Percentiles rank a stretch among this genome's conserved stretches.
Conservation (phyloP, 1,140 invertebrate species). For the Phymastichus coffea region DNA sequence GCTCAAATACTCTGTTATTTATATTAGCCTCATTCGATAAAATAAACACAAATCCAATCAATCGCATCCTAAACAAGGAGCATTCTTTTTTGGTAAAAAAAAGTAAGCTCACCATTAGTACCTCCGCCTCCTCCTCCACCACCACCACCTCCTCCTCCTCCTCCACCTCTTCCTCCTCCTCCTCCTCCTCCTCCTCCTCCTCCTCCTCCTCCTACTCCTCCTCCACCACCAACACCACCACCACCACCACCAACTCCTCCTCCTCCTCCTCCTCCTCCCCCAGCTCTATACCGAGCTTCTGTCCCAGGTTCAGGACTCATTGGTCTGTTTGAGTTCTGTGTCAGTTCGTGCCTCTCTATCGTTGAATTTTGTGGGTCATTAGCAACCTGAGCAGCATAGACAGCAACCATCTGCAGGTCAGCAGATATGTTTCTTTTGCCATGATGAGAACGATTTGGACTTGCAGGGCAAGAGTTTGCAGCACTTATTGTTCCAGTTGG, state of each 20-base stretch:
- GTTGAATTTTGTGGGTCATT: constrained; percentile 46
- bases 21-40: too few species aligned
- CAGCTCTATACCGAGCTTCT: constrained; percentile 42
- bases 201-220: too few species aligned
- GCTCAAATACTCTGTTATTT: too few species aligned
- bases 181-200: constrained; percentile 23
- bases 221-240: too few species aligned
- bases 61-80: too few species aligned
- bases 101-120: background rate
- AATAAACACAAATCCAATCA: too few species aligned
- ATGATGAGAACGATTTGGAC: constrained; percentile 79
- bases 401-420: constrained; percentile 71
- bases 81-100: too few species aligned
- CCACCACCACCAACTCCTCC: too few species aligned
- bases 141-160: constrained; percentile 32
- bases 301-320: constrained; percentile 47
- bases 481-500: constrained; percentile 88
- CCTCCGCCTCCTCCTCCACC: background rate
- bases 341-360: constrained; percentile 45
- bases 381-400: constrained; percentile 63
- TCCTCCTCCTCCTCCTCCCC: constrained; percentile 28
- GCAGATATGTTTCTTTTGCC: constrained; percentile 66
- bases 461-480: constrained; percentile 95
- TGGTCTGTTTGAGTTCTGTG: constrained; percentile 47
- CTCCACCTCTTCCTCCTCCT: constrained; percentile 1